These are phyloP conservation scores for Ennomos erosarius DNA, from an alignment of 2,888 invertebrate genomes.

Conservation along the genomic window DNA sequence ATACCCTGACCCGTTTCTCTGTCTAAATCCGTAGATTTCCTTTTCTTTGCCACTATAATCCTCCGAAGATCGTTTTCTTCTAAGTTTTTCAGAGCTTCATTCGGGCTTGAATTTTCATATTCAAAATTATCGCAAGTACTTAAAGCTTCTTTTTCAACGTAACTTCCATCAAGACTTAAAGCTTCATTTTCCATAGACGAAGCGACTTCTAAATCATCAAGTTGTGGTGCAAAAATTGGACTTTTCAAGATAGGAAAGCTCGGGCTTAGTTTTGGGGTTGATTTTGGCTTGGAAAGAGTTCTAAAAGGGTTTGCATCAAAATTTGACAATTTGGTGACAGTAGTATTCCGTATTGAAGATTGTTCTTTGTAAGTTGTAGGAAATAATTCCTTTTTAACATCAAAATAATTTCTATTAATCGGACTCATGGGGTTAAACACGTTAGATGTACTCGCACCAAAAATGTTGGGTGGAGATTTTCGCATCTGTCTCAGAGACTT, in stretches of 20 bases:
- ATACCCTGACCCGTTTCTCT: constrained; percentile 31
- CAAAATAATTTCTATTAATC: background rate
- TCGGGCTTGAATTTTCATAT: background rate
- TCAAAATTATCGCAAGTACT: background rate
- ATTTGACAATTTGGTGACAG: background rate
- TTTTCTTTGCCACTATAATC: constrained; percentile 52
- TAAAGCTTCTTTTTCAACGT: constrained; percentile 6
- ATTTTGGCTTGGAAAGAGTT: background rate
- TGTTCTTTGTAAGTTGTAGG: background rate
- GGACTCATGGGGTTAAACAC: background rate
- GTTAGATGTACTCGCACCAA: background rate
- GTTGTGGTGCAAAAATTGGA: background rate
- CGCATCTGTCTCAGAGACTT: no score
- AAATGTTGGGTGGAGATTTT: background rate
- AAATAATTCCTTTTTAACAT: background rate
- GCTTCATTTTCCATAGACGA: no score
- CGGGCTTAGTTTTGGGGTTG: background rate
- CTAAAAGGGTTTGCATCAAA: background rate
- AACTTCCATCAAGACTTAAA: background rate
- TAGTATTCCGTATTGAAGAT: background rate
- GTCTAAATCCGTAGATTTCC: constrained; percentile 35
- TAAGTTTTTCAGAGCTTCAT: constrained; percentile 23
- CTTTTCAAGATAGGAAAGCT: constrained; percentile 2
- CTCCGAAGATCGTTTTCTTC: constrained; percentile 53
- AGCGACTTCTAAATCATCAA: background rate